Conservation (phyloP, 2,888 invertebrate genomes). For the Crocallis elinguaria region DNA sequence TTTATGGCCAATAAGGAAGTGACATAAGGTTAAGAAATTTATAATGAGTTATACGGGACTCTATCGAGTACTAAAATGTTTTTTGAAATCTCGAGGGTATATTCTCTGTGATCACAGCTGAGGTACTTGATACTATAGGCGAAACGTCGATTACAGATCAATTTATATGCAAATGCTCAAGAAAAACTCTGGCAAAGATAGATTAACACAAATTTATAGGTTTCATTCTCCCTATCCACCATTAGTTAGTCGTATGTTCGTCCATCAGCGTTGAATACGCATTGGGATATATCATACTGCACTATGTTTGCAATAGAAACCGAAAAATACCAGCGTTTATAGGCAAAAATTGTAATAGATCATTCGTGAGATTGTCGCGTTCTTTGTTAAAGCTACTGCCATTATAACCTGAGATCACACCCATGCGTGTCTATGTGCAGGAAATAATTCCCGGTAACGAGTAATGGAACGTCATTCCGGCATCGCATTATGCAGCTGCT, state of each 20-base stretch:
- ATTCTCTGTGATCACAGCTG: too few relatives aligned
- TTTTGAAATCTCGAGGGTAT: too few relatives aligned
- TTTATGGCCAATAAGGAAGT: conserved; percentile 4
- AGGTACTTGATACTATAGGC: too few relatives aligned
- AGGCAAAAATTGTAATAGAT: conserved; percentile 4
- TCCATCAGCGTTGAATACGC: background rate
- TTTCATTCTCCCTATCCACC: too few relatives aligned
- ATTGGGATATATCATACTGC: background rate
- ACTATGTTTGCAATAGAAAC: background rate
- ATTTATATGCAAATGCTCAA: too few relatives aligned
- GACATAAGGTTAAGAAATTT: background rate
- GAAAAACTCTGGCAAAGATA: too few relatives aligned
- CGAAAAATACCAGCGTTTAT: background rate
- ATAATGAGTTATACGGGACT: conserved; percentile 4
- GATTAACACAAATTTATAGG: too few relatives aligned
- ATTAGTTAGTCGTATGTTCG: too few relatives aligned
- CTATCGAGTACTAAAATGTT: conserved; percentile 1
- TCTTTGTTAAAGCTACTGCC: conserved; percentile 19
- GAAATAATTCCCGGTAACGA: conserved; percentile 63
- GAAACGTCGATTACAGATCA: too few relatives aligned
- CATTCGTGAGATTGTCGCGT: conserved; percentile 31
- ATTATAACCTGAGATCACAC: conserved; percentile 46
- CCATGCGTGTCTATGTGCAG: conserved; percentile 51
- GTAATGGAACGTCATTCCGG: conserved; percentile 64
- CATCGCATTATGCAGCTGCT: conserved; percentile 62